These are phyloP conservation scores for Xylota sylvarum DNA, from an alignment of 2,888 invertebrate species.

Conservation along the genomic window DNA sequence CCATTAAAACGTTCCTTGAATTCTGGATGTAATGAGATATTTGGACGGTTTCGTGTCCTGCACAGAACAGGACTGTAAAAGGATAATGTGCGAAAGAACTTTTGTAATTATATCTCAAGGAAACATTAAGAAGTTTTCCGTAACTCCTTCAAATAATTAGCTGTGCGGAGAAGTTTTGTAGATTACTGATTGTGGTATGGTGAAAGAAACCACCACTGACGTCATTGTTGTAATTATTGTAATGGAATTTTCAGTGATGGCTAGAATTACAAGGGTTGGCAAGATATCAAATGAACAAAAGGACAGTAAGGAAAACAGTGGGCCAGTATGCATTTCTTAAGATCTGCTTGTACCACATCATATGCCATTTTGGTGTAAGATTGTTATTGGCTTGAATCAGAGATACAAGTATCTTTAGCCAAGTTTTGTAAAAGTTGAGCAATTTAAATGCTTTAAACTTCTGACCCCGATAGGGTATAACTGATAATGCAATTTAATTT, in stretches of 20 bases:
- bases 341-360: no score
- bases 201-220: background rate
- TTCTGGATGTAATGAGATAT: background rate
- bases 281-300: background rate
- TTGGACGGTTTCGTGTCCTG: slow-evolving; percentile 2
- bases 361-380: no score
- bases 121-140: slow-evolving; percentile 30
- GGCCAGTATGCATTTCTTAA: no score
- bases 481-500: background rate
- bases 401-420: no score
- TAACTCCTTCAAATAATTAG: slow-evolving; percentile 35
- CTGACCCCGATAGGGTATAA: no score
- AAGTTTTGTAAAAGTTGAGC: no score
- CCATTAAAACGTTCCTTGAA: slow-evolving; percentile 2
- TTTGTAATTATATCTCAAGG: slow-evolving; percentile 40
- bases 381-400: no score
- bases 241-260: slow-evolving; percentile 17
- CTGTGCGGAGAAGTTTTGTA: slow-evolving; percentile 31
- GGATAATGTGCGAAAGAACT: slow-evolving; percentile 40
- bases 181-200: slow-evolving; percentile 14
- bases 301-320: no score
- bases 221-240: slow-evolving; percentile 26
- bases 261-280: background rate
- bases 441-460: no score
- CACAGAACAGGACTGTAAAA: slow-evolving; percentile 1